phyloP scores from a whole-genome alignment of 2,888 invertebrate species.

The Chaetogeoica ovagalla region DNA sequence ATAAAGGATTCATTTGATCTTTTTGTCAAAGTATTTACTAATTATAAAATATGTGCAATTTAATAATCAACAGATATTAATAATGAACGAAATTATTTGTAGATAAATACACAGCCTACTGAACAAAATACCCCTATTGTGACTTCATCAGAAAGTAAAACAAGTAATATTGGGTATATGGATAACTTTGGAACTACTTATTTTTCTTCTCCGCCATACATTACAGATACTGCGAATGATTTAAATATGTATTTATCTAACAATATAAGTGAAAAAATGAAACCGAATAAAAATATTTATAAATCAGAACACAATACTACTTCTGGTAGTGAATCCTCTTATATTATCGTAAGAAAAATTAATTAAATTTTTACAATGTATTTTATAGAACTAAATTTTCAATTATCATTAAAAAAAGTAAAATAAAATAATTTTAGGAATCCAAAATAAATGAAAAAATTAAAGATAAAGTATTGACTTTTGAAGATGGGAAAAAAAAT shows the following conservation, averaged over 20 bases:
- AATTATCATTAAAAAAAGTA: not conserved
- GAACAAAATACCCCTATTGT: slow-evolving; percentile 1
- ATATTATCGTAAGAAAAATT: not conserved
- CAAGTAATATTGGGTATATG: slow-evolving; percentile 29
- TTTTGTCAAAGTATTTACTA: slow-evolving; percentile 25
- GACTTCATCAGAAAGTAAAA: slow-evolving; percentile 2
- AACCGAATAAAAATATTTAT: not conserved
- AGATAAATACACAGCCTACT: not conserved
- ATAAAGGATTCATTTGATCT: slow-evolving; percentile 29
- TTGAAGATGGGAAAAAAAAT: slow-evolving; percentile 13
- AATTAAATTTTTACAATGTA: not conserved
- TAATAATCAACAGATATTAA: not conserved
- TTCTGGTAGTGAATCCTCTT: not conserved
- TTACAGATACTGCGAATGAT: slow-evolving; percentile 10
- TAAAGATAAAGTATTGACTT: not conserved
- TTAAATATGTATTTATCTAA: slow-evolving; percentile 15
- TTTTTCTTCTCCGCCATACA: slow-evolving; percentile 19
- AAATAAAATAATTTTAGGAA: slow-evolving; percentile 21
- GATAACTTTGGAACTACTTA: slow-evolving; percentile 47
- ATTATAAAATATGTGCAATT: not conserved
- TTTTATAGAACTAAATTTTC: not conserved
- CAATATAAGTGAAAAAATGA: not conserved
- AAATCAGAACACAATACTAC: slow-evolving; percentile 5
- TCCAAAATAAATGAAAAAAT: not conserved
- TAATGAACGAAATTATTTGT: slow-evolving; percentile 2